Evolutionary conservation across 2,888 invertebrate species (phyloP), one percentile per base, ranked within the genome.

Genomic region (Scaptomyza reducta): DNA sequence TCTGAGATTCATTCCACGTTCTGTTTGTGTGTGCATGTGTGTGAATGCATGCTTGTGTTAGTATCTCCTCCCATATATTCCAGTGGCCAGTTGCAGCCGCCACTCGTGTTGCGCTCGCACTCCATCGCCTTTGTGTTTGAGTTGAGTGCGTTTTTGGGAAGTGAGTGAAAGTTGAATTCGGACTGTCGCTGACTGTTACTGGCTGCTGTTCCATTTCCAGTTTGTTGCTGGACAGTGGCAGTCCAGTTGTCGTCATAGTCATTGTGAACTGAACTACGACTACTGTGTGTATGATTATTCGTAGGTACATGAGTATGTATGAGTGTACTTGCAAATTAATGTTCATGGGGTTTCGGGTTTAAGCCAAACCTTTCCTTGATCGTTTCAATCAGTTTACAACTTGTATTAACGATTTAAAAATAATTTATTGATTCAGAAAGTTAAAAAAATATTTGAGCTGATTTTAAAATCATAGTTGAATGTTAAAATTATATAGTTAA

Each of bases 1-100:
- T 35, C 79, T 63, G 80, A 80, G 83, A 84, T 84, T 84, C 75
- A 66, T 66, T 49, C 25, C 54, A 65, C 63, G 59, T 41, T 45
- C 38, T 38, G 11, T 70, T 55, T 51, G 44, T 44, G 40, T 16
- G 27, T 50, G 16, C 56, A 41, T 46, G 42, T 51, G 45, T 14
- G 18, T 16, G 40, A 40, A 29, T 13, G 22, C 14, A 41, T 46
- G 33, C 63, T 38, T 14, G 49, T 50, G 14, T 38, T 14, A 51
- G 49, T 77, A 65, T 76, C 87, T 85, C 84, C 84, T 72, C 87
- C 82, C 85, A 85, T 78, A 82, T 87, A 85, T 87, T 82, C 80
- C 84, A 83, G 77, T 77, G 78, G 63, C 78, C 70, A 73, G 76
- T 66, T 56, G 65, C 57, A 70, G 70, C 45, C 63, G 73, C 47